phyloP scores from a whole-genome alignment of 2,797 vertebrate species.

The Enteromius thamalakanensis region DNA sequence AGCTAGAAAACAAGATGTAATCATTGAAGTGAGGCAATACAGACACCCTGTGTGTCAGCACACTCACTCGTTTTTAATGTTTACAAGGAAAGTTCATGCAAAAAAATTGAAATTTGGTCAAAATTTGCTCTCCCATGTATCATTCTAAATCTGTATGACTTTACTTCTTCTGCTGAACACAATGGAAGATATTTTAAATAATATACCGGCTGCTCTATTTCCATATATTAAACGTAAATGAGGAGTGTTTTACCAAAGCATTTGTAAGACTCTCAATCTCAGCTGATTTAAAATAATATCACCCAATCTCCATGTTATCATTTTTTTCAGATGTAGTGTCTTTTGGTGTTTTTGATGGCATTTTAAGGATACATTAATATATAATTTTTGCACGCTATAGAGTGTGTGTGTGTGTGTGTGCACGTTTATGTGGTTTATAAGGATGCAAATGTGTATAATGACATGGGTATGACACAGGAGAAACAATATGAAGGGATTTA shows the following conservation, averaged over 20 bases:
- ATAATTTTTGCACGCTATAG: conserved; percentile 74
- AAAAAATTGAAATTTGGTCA: background rate
- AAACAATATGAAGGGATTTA: too few species aligned
- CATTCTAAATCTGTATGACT: background rate
- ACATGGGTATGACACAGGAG: too few species aligned
- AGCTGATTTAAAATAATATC: background rate
- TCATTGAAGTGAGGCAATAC: background rate
- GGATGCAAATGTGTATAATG: too few species aligned
- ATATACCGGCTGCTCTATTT: background rate
- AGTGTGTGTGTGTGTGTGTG: conserved; percentile 69
- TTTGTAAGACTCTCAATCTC: background rate
- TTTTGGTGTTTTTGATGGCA: conserved; percentile 2
- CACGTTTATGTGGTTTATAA: too few species aligned
- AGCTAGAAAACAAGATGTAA: conserved; percentile 19
- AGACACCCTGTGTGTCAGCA: conserved; percentile 29
- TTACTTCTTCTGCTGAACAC: background rate
- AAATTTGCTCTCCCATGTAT: background rate
- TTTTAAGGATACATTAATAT: background rate
- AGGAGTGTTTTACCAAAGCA: background rate
- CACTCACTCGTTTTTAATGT: conserved; percentile 3
- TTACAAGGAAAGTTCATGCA: conserved; percentile 8
- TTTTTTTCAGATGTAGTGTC: background rate
- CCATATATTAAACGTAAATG: too few species aligned
- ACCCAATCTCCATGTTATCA: background rate
- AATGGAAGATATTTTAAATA: background rate